A percentile compares a stretch with the other conserved stretches of the same genome.
Conservation (phyloP, 2,888 invertebrate genomes). For the Acleris holmiana region DNA sequence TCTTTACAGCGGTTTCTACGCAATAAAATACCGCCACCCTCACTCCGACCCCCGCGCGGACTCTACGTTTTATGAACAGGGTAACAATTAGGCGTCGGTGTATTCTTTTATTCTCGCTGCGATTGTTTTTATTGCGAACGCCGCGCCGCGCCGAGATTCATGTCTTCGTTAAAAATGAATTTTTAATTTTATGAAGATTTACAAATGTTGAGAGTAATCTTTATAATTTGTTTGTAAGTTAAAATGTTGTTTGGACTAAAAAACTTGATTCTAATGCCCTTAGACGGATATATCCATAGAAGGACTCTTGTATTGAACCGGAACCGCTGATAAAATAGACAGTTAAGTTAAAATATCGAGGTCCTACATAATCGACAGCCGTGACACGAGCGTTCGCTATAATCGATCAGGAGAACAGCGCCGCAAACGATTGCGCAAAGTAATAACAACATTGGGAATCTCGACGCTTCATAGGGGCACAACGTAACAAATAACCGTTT, state of each 20-base stretch:
- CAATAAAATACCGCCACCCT: constrained; percentile 82
- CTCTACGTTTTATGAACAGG: constrained; percentile 84
- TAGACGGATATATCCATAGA: too few relatives aligned
- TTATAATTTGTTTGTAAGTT: constrained; percentile 60
- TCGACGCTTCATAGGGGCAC: constrained; percentile 75
- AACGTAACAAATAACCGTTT: constrained; percentile 84
- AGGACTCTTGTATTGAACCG: too few relatives aligned
- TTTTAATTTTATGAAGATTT: constrained; percentile 81
- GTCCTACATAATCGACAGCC: not conserved
- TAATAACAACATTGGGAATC: constrained; percentile 68
- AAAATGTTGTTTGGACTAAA: constrained; percentile 1
- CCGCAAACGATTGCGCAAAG: constrained; percentile 69
- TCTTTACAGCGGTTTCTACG: constrained; percentile 83
- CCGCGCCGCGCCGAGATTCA: constrained; percentile 67
- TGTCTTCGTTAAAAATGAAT: constrained; percentile 80
- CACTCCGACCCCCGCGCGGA: constrained; percentile 57
- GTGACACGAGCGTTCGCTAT: constrained; percentile 20
- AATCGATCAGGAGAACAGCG: constrained; percentile 51
- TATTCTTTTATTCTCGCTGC: constrained; percentile 78
- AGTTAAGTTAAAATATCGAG: too few relatives aligned
- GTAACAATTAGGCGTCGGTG: constrained; percentile 81
- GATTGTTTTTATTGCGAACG: constrained; percentile 75
- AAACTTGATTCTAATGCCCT: not conserved
- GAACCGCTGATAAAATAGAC: too few relatives aligned
- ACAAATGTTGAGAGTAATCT: constrained; percentile 54